Evolutionary conservation across 2,797 vertebrate species (phyloP).

Genomic region (Hypotaenidia philippensis): DNA sequence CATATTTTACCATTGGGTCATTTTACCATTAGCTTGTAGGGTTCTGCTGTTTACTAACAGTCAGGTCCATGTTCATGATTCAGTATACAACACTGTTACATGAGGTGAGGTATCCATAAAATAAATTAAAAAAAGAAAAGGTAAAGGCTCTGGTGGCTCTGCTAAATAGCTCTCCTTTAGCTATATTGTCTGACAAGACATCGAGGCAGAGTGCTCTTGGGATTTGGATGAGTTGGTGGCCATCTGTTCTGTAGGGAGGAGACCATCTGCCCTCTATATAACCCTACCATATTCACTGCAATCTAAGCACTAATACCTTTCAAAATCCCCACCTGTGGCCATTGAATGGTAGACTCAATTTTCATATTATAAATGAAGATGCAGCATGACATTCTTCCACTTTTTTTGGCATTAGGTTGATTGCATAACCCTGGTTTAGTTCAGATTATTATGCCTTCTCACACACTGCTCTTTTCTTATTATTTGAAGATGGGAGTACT

Average conservation of each 20-base stretch:
- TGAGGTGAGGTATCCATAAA: background rate
- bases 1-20: background rate
- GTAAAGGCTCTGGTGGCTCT: background rate
- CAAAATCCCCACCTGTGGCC: slow-evolving; percentile 35
- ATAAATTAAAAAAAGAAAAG: background rate
- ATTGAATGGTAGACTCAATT: background rate
- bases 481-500: background rate
- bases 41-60: background rate
- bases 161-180: slow-evolving; percentile 8
- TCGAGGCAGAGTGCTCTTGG: background rate
- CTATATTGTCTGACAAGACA: background rate
- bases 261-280: slow-evolving; percentile 17
- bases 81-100: background rate
- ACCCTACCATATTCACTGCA: background rate
- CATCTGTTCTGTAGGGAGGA: slow-evolving; percentile 40
- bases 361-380: background rate
- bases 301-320: background rate
- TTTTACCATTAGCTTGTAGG: background rate
- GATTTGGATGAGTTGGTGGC: slow-evolving; percentile 27
- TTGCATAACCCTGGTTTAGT: background rate
- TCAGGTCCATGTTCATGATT: background rate
- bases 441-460: background rate
- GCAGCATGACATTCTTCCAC: background rate
- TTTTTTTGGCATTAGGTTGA: background rate
- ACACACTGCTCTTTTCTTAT: background rate